Evolutionary conservation across 2,888 invertebrate genomes (phyloP).

Genomic region (Dastarcus helophoroides): DNA sequence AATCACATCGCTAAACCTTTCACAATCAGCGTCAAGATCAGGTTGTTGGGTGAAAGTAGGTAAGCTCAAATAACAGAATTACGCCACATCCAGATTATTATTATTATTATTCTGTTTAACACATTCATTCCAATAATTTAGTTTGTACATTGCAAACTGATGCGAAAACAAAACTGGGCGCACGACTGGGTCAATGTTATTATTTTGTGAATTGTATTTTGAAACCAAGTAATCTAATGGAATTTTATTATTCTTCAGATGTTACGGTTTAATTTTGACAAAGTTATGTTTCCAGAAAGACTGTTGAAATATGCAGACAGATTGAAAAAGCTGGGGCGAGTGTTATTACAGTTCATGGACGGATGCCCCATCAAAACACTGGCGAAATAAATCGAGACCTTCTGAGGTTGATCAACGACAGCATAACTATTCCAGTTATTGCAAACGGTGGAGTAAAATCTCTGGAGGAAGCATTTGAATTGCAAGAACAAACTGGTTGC

Average conservation of each 20-base stretch:
- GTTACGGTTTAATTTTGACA: too few relatives aligned
- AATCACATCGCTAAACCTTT: slow-evolving; percentile 62
- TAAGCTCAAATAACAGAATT: too few relatives aligned
- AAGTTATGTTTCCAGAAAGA: slow-evolving; percentile 43
- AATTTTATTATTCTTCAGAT: too few relatives aligned
- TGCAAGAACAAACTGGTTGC: slow-evolving; percentile 58
- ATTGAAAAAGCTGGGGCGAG: slow-evolving; percentile 78
- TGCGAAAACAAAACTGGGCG: too few relatives aligned
- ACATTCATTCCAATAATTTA: too few relatives aligned
- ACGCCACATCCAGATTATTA: too few relatives aligned
- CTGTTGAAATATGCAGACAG: slow-evolving; percentile 68
- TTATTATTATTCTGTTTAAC: too few relatives aligned
- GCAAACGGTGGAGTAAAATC: slow-evolving; percentile 86
- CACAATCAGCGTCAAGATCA: slow-evolving; percentile 85
- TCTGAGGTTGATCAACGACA: slow-evolving; percentile 58
- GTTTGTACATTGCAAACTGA: too few relatives aligned
- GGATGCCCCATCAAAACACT: slow-evolving; percentile 72
- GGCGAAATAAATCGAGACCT: slow-evolving; percentile 60
- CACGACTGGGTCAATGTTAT: too few relatives aligned
- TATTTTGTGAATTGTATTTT: too few relatives aligned
- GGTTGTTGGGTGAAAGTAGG: slow-evolving; percentile 60
- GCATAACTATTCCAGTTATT: slow-evolving; percentile 69
- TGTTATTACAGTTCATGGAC: slow-evolving; percentile 84
- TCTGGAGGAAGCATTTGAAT: slow-evolving; percentile 54
- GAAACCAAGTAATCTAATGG: too few relatives aligned